phyloP scores from a whole-genome alignment of 1,140 invertebrate species.

The Glomeris maerens region DNA sequence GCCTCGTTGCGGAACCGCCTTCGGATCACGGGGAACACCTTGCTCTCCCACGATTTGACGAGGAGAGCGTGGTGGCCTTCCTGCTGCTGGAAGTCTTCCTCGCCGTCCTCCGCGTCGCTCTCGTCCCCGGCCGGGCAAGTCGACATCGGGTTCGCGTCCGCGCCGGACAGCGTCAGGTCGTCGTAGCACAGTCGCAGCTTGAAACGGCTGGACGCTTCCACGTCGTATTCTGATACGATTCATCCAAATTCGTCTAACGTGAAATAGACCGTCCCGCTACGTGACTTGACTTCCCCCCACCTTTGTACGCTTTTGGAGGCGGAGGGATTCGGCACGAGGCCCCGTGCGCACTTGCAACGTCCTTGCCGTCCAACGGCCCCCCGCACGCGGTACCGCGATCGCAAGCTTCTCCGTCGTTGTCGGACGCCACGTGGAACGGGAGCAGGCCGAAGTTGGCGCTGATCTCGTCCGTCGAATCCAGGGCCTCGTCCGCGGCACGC shows the following conservation, averaged over 20 bases:
- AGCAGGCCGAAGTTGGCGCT: conserved; percentile 27
- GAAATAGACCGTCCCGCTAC: too few relatives aligned
- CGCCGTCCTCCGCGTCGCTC: conserved; percentile 26
- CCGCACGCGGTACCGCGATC: neutral
- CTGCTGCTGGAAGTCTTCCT: conserved; percentile 26
- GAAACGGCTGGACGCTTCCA: conserved; percentile 24
- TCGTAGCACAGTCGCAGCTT: conserved; percentile 27
- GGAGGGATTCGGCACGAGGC: conserved; percentile 23
- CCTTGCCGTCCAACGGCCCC: neutral
- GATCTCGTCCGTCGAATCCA: conserved; percentile 27
- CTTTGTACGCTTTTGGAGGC: conserved; percentile 25
- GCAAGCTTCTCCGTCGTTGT: conserved; percentile 27
- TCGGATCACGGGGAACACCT: conserved; percentile 34
- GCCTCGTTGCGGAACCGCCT: conserved; percentile 33
- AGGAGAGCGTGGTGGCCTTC: conserved; percentile 31
- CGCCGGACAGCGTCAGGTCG: conserved; percentile 25
- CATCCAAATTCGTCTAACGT: too few relatives aligned
- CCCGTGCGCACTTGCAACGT: conserved; percentile 14
- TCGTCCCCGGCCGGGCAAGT: conserved; percentile 19
- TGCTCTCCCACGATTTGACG: conserved; percentile 34
- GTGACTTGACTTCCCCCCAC: too few relatives aligned
- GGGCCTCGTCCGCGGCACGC: conserved; percentile 26
- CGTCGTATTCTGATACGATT: conserved; percentile 26
- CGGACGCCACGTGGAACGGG: conserved; percentile 26
- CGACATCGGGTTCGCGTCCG: conserved; percentile 19